phyloP scores from a whole-genome alignment of 1,140 invertebrate genomes.

The Drosophila lini region DNA sequence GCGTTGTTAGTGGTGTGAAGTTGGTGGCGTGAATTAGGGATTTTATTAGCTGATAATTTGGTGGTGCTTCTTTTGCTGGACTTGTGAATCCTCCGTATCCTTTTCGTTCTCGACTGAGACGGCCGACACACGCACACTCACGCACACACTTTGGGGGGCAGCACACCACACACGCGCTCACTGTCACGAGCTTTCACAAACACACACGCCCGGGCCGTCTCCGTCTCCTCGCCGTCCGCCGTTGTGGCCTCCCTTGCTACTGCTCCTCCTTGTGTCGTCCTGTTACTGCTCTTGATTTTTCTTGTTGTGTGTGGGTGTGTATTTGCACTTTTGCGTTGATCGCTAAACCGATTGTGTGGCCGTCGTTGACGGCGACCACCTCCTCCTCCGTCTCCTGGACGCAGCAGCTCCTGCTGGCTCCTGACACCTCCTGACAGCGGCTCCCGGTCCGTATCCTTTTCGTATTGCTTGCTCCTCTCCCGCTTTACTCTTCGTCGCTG shows the following conservation, averaged over 20 bases:
- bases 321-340: slow-evolving; percentile 6
- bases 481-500: slow-evolving; percentile 9
- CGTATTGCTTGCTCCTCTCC: slow-evolving; percentile 15
- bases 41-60: slow-evolving; percentile 15
- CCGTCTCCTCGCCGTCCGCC: slow-evolving; percentile 50
- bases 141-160: slow-evolving; percentile 9
- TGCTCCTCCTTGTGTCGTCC: slow-evolving; percentile 26
- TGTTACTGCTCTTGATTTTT: slow-evolving; percentile 4
- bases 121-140: slow-evolving; percentile 70
- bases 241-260: slow-evolving; percentile 11
- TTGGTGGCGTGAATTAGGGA: slow-evolving; percentile 13
- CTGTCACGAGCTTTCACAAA: slow-evolving; percentile 27
- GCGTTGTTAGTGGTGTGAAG: slow-evolving; percentile 5
- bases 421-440: slow-evolving; percentile 28
- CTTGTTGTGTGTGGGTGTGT: slow-evolving; percentile 6
- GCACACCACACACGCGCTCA: slow-evolving; percentile 33
- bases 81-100: slow-evolving; percentile 11
- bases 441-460: slow-evolving; percentile 20
- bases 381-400: slow-evolving; percentile 23
- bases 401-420: slow-evolving; percentile 31
- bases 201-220: slow-evolving; percentile 76
- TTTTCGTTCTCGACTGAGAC: slow-evolving; percentile 65
- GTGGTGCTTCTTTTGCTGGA: slow-evolving; percentile 18
- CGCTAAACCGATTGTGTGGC: slow-evolving; percentile 22
- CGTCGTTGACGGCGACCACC: slow-evolving; percentile 32